A percentile compares a stretch with the other conserved stretches of the same genome.
Conservation (phyloP, 37 sponge, comb jelly and placozoan species). For the Aphrocallistes beatrix region DNA sequence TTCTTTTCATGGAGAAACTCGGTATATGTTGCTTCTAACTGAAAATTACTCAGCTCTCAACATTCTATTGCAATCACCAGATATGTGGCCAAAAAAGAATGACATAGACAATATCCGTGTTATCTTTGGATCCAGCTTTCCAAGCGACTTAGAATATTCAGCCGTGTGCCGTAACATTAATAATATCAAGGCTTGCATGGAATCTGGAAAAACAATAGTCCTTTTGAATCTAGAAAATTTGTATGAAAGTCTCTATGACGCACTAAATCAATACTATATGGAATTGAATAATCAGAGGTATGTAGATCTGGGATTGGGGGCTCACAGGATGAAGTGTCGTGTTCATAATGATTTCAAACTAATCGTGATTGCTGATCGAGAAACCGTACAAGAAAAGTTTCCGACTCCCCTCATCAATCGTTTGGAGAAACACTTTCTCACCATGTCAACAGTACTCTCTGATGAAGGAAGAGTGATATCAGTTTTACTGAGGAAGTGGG, state of each 20-base stretch:
- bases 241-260: slow-evolving; percentile 90
- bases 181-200: slow-evolving; percentile 89
- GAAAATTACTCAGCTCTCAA: slow-evolving; percentile 82
- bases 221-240: slow-evolving; percentile 82
- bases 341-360: slow-evolving; percentile 69
- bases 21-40: slow-evolving; percentile 77
- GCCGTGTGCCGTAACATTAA: slow-evolving; percentile 86
- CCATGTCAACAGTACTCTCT: slow-evolving; percentile 44
- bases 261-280: slow-evolving; percentile 83
- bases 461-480: not conserved
- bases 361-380: slow-evolving; percentile 67
- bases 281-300: slow-evolving; percentile 42
- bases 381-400: slow-evolving; percentile 67
- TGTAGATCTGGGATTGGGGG: slow-evolving; percentile 79
- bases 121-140: slow-evolving; percentile 61
- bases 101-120: not conserved
- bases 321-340: slow-evolving; percentile 73
- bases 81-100: slow-evolving; percentile 15
- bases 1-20: slow-evolving; percentile 52
- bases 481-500: not conserved
- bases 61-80: slow-evolving; percentile 43
- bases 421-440: slow-evolving; percentile 84
- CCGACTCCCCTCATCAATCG: slow-evolving; percentile 89
- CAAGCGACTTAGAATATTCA: slow-evolving; percentile 86
- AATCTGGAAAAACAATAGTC: slow-evolving; percentile 67